Evolutionary conservation across 2,113 vertebrate genomes (phyloP).

Genomic region (Oriolus oriolus): DNA sequence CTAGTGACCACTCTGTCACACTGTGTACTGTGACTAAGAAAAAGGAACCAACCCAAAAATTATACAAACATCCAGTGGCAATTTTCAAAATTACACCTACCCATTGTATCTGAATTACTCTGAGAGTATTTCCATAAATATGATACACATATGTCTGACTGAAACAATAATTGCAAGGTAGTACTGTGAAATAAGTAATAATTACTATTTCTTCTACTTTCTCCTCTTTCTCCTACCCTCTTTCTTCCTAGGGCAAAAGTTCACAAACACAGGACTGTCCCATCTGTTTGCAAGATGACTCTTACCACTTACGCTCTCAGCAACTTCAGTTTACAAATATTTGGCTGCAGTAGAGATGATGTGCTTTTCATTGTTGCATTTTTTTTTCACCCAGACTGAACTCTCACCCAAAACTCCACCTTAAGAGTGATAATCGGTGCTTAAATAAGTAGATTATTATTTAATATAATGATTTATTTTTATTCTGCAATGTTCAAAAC

Average conservation of each 20-base stretch:
- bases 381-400: background rate
- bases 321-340: conserved; percentile 24
- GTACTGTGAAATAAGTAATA: background rate
- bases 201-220: background rate
- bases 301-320: background rate
- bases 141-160: background rate
- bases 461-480: background rate
- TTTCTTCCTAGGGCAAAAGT: conserved; percentile 21
- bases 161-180: background rate
- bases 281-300: conserved; percentile 60
- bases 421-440: background rate
- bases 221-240: background rate
- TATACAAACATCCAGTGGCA: background rate
- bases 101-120: background rate
- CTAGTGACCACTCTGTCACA: background rate
- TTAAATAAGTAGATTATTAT: background rate
- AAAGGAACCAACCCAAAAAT: background rate
- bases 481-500: background rate
- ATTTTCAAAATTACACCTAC: background rate
- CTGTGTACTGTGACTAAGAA: background rate
- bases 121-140: background rate
- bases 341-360: conserved; percentile 2
- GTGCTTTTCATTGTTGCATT: background rate
- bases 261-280: conserved; percentile 10
- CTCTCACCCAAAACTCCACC: background rate